Conservation (phyloP, 2,113 vertebrate species). For the Eolophus roseicapilla region DNA sequence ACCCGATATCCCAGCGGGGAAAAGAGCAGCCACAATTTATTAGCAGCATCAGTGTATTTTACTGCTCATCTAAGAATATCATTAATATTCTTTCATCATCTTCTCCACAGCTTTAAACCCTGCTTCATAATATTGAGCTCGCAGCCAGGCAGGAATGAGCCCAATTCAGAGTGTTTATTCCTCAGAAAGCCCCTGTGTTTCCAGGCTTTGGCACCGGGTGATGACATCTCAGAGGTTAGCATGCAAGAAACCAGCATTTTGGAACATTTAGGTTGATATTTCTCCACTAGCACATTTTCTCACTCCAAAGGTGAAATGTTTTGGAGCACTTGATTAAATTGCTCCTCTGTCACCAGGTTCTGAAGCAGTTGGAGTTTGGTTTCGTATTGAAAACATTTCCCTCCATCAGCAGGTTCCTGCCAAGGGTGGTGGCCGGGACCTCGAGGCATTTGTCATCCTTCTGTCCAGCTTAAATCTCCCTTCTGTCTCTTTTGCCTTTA, state of each 20-base stretch:
- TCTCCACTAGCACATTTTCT: background rate
- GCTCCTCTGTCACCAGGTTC: background rate
- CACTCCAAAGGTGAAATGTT: slow-evolving; percentile 4
- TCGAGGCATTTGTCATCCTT: fast-evolving
- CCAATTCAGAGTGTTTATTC: background rate
- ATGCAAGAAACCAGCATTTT: background rate
- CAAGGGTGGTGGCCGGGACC: fast-evolving
- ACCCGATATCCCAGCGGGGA: background rate
- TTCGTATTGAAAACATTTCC: slow-evolving; percentile 14
- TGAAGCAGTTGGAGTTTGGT: background rate
- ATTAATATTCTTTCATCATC: slow-evolving; percentile 50
- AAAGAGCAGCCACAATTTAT: slow-evolving; percentile 15
- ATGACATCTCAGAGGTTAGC: background rate
- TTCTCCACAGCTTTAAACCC: slow-evolving; percentile 10
- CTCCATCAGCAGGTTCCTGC: background rate
- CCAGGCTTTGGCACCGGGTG: background rate
- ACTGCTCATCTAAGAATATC: background rate
- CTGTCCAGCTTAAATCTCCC: background rate
- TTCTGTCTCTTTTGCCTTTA: background rate
- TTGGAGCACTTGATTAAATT: slow-evolving; percentile 24
- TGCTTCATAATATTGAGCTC: background rate
- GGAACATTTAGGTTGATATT: background rate
- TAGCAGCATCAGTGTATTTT: background rate
- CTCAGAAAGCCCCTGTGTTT: background rate
- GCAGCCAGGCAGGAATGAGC: background rate